Base-by-base conservation (phyloP, 2,113 vertebrate genomes). In the Heterochromis multidens region DNA sequence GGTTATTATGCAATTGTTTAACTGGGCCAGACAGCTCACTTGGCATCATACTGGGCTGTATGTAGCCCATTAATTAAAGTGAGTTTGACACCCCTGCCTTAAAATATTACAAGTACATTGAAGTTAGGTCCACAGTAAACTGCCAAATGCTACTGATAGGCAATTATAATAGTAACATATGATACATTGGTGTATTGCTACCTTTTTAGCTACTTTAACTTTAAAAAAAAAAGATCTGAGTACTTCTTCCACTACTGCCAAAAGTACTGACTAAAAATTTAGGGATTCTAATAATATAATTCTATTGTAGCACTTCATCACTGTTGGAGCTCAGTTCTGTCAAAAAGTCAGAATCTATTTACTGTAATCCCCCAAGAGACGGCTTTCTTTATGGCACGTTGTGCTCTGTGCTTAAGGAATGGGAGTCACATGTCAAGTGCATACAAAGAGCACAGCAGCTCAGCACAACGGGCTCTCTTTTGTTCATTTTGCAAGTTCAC, bases 391-490 rank as follows among this genome's bases (percentile, higher is more conserved):
- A 74, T 62, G 35, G 79, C 61, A 79, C 72, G 82, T 81, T 49
- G 63, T 81, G 77, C 90, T 87, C 80, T 88, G 88, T 72, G 83
- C 83, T 90, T 84, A 77, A 88, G 94, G 31, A 83, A 78, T 49
- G 37, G 82, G 92, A 93, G 89, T 95, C 94, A 89, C 90, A 67
- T 95, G 88, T 95, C 94, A 94, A 87, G 83, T 92, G 90, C 89
- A 83, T 78, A 92, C 87, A 92, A 81, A 81, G 84, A 88, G 74
- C 79, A 62, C 82, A 89, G 72, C 65, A 85, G 79, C 79, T 93
- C 77, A 56, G 83, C 74, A 82, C 79, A 89, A 85, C 27, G 1
- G 35, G 72, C 79, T 83, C 60, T 37, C 83, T 80, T 80, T 83
- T 90, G 79, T 81, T 86, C 74, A 33, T 61, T 86, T 87, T 70